Conservation (phyloP, 2,888 invertebrate genomes). For the Leptinotarsa juncta region DNA sequence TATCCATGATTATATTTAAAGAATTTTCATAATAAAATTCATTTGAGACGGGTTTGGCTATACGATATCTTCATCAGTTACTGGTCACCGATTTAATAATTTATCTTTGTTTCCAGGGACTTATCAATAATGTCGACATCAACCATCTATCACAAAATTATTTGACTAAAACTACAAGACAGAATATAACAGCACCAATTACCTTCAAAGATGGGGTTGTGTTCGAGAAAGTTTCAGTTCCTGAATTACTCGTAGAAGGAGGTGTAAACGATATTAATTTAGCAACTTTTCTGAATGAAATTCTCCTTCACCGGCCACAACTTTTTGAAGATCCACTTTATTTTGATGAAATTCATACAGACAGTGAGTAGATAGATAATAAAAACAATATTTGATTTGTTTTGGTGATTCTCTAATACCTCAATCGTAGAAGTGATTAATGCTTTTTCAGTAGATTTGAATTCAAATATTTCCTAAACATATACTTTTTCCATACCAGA, state of each 20-base stretch:
- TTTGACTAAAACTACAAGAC: constrained; percentile 68
- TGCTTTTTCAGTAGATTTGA: too few species aligned
- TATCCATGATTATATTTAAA: too few species aligned
- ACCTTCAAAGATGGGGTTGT: constrained; percentile 63
- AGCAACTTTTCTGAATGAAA: constrained; percentile 63
- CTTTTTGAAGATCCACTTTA: constrained; percentile 59
- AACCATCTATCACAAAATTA: constrained; percentile 66
- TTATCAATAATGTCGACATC: constrained; percentile 66
- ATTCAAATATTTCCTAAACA: too few species aligned
- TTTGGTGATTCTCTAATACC: not conserved
- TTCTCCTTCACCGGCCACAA: constrained; percentile 66
- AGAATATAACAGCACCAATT: constrained; percentile 65
- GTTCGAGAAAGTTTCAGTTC: constrained; percentile 60
- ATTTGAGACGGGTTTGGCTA: too few species aligned
- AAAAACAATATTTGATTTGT: not conserved
- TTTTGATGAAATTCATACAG: constrained; percentile 52
- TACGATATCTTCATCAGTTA: too few species aligned
- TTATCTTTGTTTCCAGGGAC: constrained; percentile 62
- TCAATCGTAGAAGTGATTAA: not conserved
- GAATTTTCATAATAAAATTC: too few species aligned
- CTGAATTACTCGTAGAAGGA: constrained; percentile 59
- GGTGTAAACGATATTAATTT: constrained; percentile 61
- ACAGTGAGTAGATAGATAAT: constrained; percentile 47
- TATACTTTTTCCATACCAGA: too few species aligned
- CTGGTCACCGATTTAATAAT: too few species aligned